Evolutionary conservation across 2,888 invertebrate species (phyloP).

Genomic region (Himalopsyche japonica): DNA sequence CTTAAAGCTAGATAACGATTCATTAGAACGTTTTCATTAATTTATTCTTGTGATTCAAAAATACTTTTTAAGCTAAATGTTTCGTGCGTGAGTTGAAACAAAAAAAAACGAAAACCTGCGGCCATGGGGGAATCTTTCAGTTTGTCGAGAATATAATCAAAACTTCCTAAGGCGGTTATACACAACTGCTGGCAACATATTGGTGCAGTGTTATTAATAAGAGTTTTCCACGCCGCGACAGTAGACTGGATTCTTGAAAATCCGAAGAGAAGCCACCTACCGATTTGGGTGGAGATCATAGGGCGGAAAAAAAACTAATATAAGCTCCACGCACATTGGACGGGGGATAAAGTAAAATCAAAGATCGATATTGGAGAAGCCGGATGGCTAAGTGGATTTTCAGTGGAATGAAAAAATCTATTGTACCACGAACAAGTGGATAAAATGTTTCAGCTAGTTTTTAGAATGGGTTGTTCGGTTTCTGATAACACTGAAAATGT

Average conservation of each 20-base stretch:
- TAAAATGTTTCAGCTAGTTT: background rate
- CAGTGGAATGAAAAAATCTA: background rate
- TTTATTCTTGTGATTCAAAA: no score
- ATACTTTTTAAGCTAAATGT: no score
- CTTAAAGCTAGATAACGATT: no score
- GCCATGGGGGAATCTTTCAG: background rate
- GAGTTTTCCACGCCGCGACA: background rate
- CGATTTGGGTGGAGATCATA: background rate
- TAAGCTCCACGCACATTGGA: background rate
- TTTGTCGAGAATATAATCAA: background rate
- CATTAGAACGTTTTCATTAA: no score
- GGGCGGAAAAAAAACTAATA: background rate
- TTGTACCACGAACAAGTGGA: background rate
- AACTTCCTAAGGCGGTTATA: background rate
- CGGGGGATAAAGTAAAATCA: background rate
- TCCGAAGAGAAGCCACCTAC: background rate
- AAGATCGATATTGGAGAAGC: background rate
- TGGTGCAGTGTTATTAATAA: background rate
- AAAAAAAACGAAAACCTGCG: background rate
- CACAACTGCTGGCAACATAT: background rate
- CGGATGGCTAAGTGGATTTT: background rate
- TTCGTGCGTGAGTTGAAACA: background rate
- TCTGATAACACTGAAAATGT: background rate
- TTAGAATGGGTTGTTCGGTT: background rate
- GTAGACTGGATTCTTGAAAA: background rate